Conservation (phyloP, 2,888 invertebrate genomes). For the Cheilosia grossa region DNA sequence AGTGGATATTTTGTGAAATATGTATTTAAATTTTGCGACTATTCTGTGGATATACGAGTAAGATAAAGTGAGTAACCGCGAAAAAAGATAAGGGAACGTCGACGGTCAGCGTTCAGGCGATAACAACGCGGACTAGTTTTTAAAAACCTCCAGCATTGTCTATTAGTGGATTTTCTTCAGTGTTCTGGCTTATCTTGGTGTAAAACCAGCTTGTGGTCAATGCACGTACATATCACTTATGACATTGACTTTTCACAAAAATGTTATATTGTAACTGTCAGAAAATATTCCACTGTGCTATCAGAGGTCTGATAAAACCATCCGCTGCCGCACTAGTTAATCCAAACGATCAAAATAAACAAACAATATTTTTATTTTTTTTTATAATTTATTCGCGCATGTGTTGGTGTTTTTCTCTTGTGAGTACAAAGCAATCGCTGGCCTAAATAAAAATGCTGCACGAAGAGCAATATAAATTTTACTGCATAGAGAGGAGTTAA, state of each 20-base stretch:
- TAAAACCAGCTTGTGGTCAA: constrained; percentile 1
- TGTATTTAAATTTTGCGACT: no score
- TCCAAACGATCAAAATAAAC: constrained; percentile 26
- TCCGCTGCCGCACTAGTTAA: constrained; percentile 15
- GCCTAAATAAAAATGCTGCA: constrained; percentile 18
- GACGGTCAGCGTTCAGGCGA: no score
- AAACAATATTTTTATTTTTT: not conserved
- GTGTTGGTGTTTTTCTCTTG: constrained; percentile 13
- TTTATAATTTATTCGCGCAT: not conserved
- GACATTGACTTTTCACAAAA: not conserved
- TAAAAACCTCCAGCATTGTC: no score
- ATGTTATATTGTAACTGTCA: not conserved
- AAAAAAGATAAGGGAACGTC: no score
- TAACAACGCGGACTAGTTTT: no score
- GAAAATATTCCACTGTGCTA: constrained; percentile 15
- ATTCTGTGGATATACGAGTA: no score
- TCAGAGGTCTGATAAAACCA: constrained; percentile 24
- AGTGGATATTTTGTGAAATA: no score
- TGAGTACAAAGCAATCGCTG: not conserved
- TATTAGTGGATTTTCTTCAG: not conserved
- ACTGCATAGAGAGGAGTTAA: constrained; percentile 55
- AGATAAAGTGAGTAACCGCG: no score
- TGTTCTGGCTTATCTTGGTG: not conserved
- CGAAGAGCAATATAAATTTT: constrained; percentile 49
- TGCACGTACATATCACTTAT: not conserved